phyloP scores from a whole-genome alignment of 1,140 invertebrate species.

The Bathynomus jamesi region DNA sequence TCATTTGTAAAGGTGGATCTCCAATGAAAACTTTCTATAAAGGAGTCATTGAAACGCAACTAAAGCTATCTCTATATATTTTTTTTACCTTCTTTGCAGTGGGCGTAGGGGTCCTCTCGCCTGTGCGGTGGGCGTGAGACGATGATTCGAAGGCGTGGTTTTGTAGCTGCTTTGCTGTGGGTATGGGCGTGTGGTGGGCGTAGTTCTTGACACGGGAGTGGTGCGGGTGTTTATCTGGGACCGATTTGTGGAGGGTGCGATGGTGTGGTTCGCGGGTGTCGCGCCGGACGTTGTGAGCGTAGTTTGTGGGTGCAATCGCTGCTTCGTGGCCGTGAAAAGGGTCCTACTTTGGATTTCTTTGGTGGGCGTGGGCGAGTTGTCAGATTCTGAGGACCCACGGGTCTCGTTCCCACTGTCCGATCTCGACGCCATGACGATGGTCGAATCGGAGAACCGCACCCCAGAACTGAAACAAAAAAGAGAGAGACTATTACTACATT shows the following conservation, averaged over 20 bases:
- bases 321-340: neutral
- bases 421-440: slow-evolving; percentile 23
- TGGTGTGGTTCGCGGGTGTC: slow-evolving; percentile 2
- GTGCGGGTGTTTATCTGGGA: slow-evolving; percentile 11
- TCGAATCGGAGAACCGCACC: no score
- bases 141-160: neutral
- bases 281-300: neutral
- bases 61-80: no score
- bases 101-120: neutral
- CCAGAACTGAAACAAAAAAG: no score
- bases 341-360: neutral
- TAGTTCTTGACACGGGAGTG: slow-evolving; percentile 14
- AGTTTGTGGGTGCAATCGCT: slow-evolving; percentile 12
- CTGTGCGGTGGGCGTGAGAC: neutral
- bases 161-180: neutral
- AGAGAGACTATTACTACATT: no score
- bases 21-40: no score
- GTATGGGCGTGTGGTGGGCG: slow-evolving; percentile 15
- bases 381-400: slow-evolving; percentile 35
- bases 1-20: no score
- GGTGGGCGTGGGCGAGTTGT: slow-evolving; percentile 28
- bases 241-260: neutral
- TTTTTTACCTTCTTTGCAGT: neutral
- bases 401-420: slow-evolving; percentile 37
- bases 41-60: no score